Percentiles rank a stretch among this genome's conserved stretches.
Evolutionary conservation across 1,140 invertebrate species (phyloP).

Genomic region (Solenopsis invicta): DNA sequence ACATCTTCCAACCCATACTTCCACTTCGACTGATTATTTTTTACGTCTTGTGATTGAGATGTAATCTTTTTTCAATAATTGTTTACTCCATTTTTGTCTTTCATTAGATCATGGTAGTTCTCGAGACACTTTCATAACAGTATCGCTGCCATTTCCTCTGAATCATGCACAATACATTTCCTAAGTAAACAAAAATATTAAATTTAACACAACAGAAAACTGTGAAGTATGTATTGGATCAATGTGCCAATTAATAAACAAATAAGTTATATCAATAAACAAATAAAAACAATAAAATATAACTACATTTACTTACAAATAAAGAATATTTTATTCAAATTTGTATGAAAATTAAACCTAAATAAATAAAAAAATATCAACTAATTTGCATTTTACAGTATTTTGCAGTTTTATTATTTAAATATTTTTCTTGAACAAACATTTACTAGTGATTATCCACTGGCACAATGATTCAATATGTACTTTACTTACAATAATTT

Average conservation of each 20-base stretch:
- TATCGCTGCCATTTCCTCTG: slow-evolving; percentile 72
- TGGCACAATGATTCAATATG: too few species aligned
- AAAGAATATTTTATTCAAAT: too few species aligned
- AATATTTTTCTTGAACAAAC: too few species aligned
- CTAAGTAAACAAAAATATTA: slow-evolving; percentile 8
- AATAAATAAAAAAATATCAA: too few species aligned
- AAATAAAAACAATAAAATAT: too few species aligned
- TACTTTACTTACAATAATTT: slow-evolving; percentile 76
- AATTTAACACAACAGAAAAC: neutral
- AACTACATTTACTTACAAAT: too few species aligned
- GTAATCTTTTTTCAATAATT: slow-evolving; percentile 82
- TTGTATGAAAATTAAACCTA: too few species aligned
- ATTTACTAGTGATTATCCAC: too few species aligned
- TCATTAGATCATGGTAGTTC: slow-evolving; percentile 73
- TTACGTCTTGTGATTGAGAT: slow-evolving; percentile 62
- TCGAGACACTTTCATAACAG: slow-evolving; percentile 76
- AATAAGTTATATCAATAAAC: too few species aligned
- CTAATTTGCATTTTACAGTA: too few species aligned
- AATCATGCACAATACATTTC: slow-evolving; percentile 69
- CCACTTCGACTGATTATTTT: slow-evolving; percentile 79
- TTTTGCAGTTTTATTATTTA: too few species aligned
- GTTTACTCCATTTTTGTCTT: slow-evolving; percentile 72
- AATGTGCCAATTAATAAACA: too few species aligned
- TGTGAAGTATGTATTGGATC: neutral
- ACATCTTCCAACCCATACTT: slow-evolving; percentile 72